These are phyloP conservation scores for Gymnothorax javanicus DNA, from an alignment of 2,797 vertebrate genomes.

Conservation along the genomic window DNA sequence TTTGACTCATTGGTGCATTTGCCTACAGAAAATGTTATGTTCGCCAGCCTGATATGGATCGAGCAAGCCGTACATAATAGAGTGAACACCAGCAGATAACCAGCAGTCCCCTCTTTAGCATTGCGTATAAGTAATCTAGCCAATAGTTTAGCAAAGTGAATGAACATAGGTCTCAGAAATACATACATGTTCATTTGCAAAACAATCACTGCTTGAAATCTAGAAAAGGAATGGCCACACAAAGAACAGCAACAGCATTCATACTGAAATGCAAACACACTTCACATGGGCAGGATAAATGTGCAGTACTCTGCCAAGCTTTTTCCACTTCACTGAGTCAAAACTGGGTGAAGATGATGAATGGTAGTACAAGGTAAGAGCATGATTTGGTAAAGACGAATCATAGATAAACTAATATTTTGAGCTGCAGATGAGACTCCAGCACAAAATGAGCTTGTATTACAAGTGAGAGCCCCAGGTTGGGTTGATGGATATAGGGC, in stretches of 20 bases:
- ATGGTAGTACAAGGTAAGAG: conserved; percentile 53
- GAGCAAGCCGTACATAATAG: no score
- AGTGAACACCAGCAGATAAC: no score
- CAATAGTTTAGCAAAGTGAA: no score
- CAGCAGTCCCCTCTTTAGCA: no score
- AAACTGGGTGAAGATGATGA: conserved; percentile 59
- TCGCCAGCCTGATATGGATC: no score
- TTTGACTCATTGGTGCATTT: no score
- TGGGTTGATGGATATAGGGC: no score
- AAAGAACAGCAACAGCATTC: background rate
- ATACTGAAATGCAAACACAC: conserved; percentile 22
- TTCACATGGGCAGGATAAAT: conserved; percentile 36
- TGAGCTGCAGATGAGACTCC: conserved; percentile 41
- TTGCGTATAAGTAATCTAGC: no score
- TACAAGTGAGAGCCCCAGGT: background rate
- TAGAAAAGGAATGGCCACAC: background rate
- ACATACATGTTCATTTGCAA: background rate
- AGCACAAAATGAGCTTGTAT: conserved; percentile 43
- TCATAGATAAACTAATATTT: conserved; percentile 57
- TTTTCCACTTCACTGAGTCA: conserved; percentile 38
- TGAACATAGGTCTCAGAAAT: no score
- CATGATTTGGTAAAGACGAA: conserved; percentile 54
- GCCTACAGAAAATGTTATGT: no score
- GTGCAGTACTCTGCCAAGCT: conserved; percentile 48
- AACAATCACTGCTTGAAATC: background rate